Evolutionary conservation across 2,113 vertebrate genomes (phyloP), one percentile per base, ranked within the genome.

Genomic region (Rattus rattus): DNA sequence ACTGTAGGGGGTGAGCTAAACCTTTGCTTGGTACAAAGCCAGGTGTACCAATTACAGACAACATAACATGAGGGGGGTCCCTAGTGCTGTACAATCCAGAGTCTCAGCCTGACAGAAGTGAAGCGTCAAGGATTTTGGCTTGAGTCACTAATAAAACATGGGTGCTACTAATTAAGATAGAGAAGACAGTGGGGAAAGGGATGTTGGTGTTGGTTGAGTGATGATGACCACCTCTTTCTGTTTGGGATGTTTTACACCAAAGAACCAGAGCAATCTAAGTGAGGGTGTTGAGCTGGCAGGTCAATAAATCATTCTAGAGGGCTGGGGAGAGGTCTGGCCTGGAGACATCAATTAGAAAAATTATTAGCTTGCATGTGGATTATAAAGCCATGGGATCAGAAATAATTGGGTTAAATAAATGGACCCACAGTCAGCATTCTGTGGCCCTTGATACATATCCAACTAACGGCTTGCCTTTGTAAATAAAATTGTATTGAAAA

Each of bases 381-480:
- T 94, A 63, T 72, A 77, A 94, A 98, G 93, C 69, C 87, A 92
- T 90, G 70, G 89, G 54, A 96, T 1, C 81, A 12, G 93, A 93
- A 93, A 93, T 93, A 93, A 96, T 96, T 69, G 94, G 49, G 13
- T 43, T 47, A 47, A 84, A 88, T 76, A 49, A 92, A 56, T 94
- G 49, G 73, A 96, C 43, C 49, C 65, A 95, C 39, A 88, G 67
- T 94, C 84, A 95, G 81, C 67, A 89, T 65, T 61, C 89, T 88
- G 49, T 10, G 75, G 63, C 76, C 77, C 72, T 84, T 36, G 11
- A 69, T 86, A 52, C 80, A 97, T 89, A 94, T 83, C 24, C 88
- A 95, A 85, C 70, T 63, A 86, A 80, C 70, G 92, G 67, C n/a
- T 83, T 92, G 65, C 39, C 76, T 92, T 76, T 88, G 59, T 88